phyloP scores from a whole-genome alignment of 2,797 vertebrate genomes.

The Argya squamiceps region DNA sequence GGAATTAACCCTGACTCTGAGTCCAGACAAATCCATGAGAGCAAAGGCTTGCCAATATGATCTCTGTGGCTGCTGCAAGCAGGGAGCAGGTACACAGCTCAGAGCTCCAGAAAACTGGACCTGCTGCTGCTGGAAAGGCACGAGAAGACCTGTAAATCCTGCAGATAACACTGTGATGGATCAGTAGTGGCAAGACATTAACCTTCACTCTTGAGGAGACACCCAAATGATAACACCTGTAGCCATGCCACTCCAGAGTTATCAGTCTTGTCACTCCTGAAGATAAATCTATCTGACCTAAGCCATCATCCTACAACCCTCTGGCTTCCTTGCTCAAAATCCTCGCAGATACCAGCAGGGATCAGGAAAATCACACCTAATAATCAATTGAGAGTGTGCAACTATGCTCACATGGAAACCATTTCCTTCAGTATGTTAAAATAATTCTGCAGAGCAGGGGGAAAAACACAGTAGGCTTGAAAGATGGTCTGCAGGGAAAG shows the following conservation, averaged over 20 bases:
- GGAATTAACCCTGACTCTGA: background rate
- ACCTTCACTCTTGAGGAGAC: constrained; percentile 66
- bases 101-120: background rate
- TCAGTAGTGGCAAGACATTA: constrained; percentile 61
- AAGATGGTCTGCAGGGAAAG: background rate
- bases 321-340: background rate
- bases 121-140: background rate
- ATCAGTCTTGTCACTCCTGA: constrained; percentile 32
- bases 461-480: background rate
- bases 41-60: background rate
- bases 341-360: background rate
- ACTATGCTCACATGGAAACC: constrained; percentile 17
- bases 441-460: background rate
- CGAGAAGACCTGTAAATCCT: constrained; percentile 17
- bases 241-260: constrained; percentile 28
- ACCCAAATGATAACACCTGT: constrained; percentile 65
- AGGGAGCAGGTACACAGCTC: background rate
- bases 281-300: constrained; percentile 52
- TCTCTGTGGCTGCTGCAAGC: constrained; percentile 9
- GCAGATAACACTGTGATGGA: constrained; percentile 36
- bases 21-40: background rate
- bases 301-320: background rate
- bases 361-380: constrained; percentile 43
- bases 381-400: background rate
- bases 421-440: background rate